Evolutionary conservation across 92 coral and sea anemone species (phyloP).

Genomic region (Zoanthus gigantus): DNA sequence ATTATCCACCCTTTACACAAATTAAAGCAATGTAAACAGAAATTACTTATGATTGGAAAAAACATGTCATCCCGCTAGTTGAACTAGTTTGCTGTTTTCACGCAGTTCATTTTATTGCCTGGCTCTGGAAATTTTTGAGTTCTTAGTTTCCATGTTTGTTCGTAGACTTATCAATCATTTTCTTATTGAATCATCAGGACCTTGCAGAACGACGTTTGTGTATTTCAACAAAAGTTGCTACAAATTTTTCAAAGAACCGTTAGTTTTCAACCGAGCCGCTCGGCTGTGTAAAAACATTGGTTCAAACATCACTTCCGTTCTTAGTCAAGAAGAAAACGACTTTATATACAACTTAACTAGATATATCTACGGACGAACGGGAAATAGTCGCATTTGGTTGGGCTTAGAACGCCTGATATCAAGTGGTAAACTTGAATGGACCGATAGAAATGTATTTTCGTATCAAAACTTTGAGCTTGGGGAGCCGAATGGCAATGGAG

Average conservation of each 20-base stretch:
- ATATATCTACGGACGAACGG: slow-evolving; percentile 29
- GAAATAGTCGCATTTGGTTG: slow-evolving; percentile 39
- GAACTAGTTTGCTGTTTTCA: too few species aligned
- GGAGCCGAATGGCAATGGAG: slow-evolving; percentile 87
- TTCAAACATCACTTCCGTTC: slow-evolving; percentile 76
- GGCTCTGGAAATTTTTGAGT: neutral
- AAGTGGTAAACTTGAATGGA: slow-evolving; percentile 73
- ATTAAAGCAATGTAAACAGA: too few species aligned
- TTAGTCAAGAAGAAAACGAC: slow-evolving; percentile 69
- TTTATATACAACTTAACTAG: slow-evolving; percentile 42
- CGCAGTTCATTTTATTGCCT: too few species aligned
- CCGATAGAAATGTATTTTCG: slow-evolving; percentile 55
- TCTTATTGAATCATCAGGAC: slow-evolving; percentile 63
- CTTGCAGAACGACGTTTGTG: slow-evolving; percentile 77
- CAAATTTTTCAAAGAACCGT: slow-evolving; percentile 59
- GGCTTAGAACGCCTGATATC: slow-evolving; percentile 73
- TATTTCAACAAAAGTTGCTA: slow-evolving; percentile 71
- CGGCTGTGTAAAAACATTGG: slow-evolving; percentile 61
- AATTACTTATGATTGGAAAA: too few species aligned
- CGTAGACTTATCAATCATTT: neutral
- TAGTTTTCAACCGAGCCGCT: slow-evolving; percentile 73
- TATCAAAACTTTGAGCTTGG: slow-evolving; percentile 88
- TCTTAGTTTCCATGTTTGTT: neutral
- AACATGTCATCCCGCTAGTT: too few species aligned
- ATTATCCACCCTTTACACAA: too few species aligned